Conservation (phyloP, 2,113 vertebrate genomes). For the Hassar affinis region DNA sequence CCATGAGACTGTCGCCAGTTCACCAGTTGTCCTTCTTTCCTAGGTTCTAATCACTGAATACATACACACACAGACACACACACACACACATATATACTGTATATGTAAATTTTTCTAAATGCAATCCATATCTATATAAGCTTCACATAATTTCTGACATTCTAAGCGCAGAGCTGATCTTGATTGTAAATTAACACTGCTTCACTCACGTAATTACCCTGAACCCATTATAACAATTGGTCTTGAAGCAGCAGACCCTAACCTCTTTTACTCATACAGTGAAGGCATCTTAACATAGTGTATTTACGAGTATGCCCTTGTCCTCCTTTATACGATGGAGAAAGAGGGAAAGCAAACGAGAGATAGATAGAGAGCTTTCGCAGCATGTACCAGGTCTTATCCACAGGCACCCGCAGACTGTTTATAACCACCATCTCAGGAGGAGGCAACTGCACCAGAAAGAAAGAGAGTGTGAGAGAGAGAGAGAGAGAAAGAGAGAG, state of each 20-base stretch:
- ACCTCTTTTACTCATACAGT: neutral
- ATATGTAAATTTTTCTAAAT: neutral
- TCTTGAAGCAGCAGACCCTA: neutral
- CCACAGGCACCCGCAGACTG: constrained; percentile 67
- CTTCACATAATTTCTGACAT: neutral
- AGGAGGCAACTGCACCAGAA: constrained; percentile 52
- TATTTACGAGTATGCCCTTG: constrained; percentile 28
- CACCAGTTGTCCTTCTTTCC: no score
- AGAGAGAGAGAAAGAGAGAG: constrained; percentile 12
- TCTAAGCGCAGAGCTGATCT: neutral
- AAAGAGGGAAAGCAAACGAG: constrained; percentile 42
- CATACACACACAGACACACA: neutral
- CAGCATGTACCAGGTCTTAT: constrained; percentile 66
- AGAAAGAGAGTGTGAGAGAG: constrained; percentile 12
- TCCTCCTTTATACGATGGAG: constrained; percentile 23
- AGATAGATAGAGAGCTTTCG: constrained; percentile 67
- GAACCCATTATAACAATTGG: neutral
- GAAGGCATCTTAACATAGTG: constrained; percentile 7
- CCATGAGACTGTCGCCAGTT: no score
- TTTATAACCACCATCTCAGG: constrained; percentile 64
- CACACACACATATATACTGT: neutral
- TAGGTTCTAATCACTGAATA: neutral
- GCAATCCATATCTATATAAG: neutral
- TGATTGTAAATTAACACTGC: neutral
- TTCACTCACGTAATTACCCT: neutral